Percentiles rank a stretch among this genome's conserved stretches.
Conservation (phyloP, 2,797 vertebrate species). For the Salarias fasciatus region DNA sequence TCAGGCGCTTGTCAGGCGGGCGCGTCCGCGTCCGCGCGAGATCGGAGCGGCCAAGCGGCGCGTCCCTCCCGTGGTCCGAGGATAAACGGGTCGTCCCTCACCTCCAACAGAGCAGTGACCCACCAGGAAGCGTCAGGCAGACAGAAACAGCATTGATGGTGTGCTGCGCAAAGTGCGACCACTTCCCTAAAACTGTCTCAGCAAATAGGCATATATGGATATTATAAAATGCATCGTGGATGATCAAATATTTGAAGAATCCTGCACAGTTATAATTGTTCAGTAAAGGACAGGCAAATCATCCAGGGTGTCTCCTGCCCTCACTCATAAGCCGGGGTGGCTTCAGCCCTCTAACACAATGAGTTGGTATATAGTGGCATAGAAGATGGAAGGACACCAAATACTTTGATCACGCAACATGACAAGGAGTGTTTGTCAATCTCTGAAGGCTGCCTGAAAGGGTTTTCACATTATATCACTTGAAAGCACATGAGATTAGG, state of each 20-base stretch:
- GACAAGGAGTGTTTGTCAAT: conserved; percentile 2
- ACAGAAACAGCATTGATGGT: neutral
- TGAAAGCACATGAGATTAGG: neutral
- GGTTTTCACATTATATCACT: conserved; percentile 3
- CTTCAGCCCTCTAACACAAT: too few species aligned
- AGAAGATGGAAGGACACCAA: too few species aligned
- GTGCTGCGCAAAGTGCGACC: conserved; percentile 26
- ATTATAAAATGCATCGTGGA: conserved; percentile 1
- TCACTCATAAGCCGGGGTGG: too few species aligned
- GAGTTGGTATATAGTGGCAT: too few species aligned
- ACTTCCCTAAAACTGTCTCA: conserved; percentile 1
- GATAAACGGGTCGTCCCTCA: conserved; percentile 62
- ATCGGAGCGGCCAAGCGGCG: conserved; percentile 44
- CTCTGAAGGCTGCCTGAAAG: conserved; percentile 12
- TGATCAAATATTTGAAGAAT: conserved; percentile 29
- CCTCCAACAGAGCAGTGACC: conserved; percentile 38
- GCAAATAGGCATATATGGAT: neutral
- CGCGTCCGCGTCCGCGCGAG: conserved; percentile 26
- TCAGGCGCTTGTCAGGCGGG: conserved; percentile 58
- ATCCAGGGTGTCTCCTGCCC: too few species aligned
- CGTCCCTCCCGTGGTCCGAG: conserved; percentile 33
- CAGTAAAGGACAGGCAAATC: conserved; percentile 4
- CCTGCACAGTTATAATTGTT: conserved; percentile 17
- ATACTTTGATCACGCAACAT: too few species aligned
- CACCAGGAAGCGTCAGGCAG: neutral